A percentile compares a stretch with the other conserved stretches of the same genome.
Evolutionary conservation across 2,797 vertebrate species (phyloP).

Genomic region (Allobates femoralis): DNA sequence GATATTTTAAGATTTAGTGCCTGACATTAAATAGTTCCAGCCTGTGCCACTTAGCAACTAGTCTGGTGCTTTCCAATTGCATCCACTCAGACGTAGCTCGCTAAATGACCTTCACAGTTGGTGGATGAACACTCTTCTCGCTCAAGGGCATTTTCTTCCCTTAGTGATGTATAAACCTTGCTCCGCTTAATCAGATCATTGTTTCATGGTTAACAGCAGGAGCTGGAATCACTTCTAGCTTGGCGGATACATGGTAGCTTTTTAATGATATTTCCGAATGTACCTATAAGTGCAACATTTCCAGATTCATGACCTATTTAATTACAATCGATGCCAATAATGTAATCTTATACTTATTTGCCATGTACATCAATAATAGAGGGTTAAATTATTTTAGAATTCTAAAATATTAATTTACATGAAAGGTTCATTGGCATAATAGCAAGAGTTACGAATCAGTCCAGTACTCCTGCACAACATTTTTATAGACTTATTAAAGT

Average conservation of each 20-base stretch:
- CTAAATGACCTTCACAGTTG: constrained; percentile 55
- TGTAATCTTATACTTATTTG: not conserved
- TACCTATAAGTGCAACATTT: not conserved
- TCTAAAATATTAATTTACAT: not conserved
- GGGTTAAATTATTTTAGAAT: not conserved
- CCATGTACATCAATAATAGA: not conserved
- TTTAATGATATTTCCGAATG: not conserved
- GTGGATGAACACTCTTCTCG: constrained; percentile 39
- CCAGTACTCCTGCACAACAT: not conserved
- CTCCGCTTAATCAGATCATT: constrained; percentile 40
- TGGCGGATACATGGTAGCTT: not conserved
- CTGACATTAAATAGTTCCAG: not conserved
- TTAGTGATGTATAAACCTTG: constrained; percentile 37
- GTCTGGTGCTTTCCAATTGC: constrained; percentile 24
- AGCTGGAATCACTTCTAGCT: not conserved
- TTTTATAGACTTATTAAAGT: not conserved
- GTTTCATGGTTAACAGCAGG: constrained; percentile 31
- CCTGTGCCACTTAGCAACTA: not conserved
- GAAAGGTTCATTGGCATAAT: not conserved
- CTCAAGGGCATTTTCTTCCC: constrained; percentile 43
- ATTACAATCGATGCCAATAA: no score
- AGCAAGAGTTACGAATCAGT: not conserved
- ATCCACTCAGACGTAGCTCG: constrained; percentile 6
- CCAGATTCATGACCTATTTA: not conserved
- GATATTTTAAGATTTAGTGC: not conserved